phyloP scores from a whole-genome alignment of 2,888 invertebrate genomes.

The Hipparchia sbordonii region DNA sequence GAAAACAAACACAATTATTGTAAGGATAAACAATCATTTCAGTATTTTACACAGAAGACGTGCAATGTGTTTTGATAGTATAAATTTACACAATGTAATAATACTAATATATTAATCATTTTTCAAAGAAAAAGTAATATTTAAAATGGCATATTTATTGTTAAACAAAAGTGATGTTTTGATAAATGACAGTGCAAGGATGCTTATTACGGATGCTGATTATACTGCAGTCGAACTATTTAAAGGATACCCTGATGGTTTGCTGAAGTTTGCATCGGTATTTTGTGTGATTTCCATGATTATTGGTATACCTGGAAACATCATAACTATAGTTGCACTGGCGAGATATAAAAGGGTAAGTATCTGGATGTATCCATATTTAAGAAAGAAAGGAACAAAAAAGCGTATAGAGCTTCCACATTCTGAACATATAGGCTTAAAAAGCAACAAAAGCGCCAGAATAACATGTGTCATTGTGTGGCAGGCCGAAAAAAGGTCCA shows the following conservation, averaged over 20 bases:
- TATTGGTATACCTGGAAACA: constrained; percentile 91
- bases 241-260: constrained; percentile 84
- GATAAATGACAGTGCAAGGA: constrained; percentile 10
- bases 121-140: background rate
- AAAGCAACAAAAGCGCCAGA: too few species aligned
- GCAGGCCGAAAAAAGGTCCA: too few species aligned
- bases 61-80: background rate
- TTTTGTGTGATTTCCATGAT: constrained; percentile 89
- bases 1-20: constrained; percentile 6
- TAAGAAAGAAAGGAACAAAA: too few species aligned
- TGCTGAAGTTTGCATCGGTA: constrained; percentile 86
- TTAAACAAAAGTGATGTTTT: background rate
- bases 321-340: constrained; percentile 89
- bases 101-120: background rate
- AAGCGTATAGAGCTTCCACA: too few species aligned
- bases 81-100: background rate
- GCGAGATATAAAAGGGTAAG: constrained; percentile 89
- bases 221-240: constrained; percentile 80
- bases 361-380: constrained; percentile 13
- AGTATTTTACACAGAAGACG: background rate
- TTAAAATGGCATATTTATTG: background rate
- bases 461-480: too few species aligned
- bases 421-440: too few species aligned
- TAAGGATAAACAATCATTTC: background rate
- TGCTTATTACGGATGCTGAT: constrained; percentile 54